Evolutionary conservation across 2,888 invertebrate genomes (phyloP).

Genomic region (Cistogaster globosa): DNA sequence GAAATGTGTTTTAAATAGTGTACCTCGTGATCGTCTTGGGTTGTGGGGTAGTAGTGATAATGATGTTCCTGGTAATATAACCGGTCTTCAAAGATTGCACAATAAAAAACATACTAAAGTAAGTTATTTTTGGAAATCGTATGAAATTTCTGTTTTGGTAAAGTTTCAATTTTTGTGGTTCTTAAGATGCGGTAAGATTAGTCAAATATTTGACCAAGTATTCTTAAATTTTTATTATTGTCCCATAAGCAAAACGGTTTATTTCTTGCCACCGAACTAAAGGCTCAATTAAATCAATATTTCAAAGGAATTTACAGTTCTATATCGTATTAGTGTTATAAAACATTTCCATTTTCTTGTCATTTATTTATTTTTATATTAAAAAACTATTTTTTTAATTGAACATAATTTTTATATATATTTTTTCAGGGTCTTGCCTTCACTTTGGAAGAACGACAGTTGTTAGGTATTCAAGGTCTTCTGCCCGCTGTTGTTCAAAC

Average conservation of each 20-base stretch:
- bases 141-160: too few relatives aligned
- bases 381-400: neutral
- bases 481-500: constrained; percentile 95
- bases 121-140: constrained; percentile 15
- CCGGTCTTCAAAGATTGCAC: constrained; percentile 79
- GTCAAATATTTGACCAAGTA: too few relatives aligned
- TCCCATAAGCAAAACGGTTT: too few relatives aligned
- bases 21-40: constrained; percentile 79
- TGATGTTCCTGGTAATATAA: constrained; percentile 78
- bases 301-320: too few relatives aligned
- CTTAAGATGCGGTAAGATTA: too few relatives aligned
- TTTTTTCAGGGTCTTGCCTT: constrained; percentile 95
- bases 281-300: too few relatives aligned
- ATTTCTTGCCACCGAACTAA: too few relatives aligned
- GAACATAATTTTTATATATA: neutral
- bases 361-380: too few relatives aligned
- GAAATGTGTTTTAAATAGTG: constrained; percentile 11
- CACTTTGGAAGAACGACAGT: constrained; percentile 95
- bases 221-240: too few relatives aligned
- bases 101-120: constrained; percentile 81
- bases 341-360: too few relatives aligned
- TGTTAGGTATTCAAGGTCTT: constrained; percentile 97
- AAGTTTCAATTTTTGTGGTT: too few relatives aligned
- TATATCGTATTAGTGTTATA: too few relatives aligned
- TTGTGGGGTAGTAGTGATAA: constrained; percentile 79